phyloP scores from a whole-genome alignment of 2,888 invertebrate species.

The Scaptodrosophila latifasciaeformis region DNA sequence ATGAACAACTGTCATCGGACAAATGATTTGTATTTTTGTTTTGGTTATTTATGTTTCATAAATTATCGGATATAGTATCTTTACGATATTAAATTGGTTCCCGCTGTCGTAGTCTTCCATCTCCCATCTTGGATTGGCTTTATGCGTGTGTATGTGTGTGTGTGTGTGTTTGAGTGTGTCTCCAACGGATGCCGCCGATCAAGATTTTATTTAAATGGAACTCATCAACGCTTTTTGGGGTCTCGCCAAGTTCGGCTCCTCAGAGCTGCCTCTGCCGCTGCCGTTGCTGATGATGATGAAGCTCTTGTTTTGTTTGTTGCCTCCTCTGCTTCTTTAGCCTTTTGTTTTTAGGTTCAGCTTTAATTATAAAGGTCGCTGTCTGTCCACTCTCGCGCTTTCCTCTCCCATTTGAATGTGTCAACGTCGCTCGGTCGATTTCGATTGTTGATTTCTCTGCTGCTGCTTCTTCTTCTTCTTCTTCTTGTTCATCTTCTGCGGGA shows the following conservation, averaged over 20 bases:
- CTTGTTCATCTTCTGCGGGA: background rate
- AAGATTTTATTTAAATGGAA: slow-evolving; percentile 69
- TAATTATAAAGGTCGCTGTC: slow-evolving; percentile 61
- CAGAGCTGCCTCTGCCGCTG: background rate
- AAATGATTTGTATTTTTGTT: slow-evolving; percentile 74
- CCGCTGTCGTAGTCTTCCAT: too few relatives aligned
- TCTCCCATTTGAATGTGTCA: too few relatives aligned
- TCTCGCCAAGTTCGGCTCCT: slow-evolving; percentile 21
- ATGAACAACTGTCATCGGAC: slow-evolving; percentile 71
- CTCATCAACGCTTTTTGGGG: slow-evolving; percentile 65
- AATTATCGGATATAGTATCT: slow-evolving; percentile 72
- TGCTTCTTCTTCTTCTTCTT: slow-evolving; percentile 29
- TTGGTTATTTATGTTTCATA: slow-evolving; percentile 74
- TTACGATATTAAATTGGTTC: slow-evolving; percentile 27
- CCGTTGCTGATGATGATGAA: slow-evolving; percentile 41
- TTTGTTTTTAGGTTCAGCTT: slow-evolving; percentile 49
- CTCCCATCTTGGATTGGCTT: background rate
- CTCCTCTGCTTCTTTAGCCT: slow-evolving; percentile 29
- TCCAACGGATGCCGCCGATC: slow-evolving; percentile 51
- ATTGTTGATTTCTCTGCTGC: slow-evolving; percentile 13
- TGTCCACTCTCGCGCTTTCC: background rate
- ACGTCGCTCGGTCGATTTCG: background rate
- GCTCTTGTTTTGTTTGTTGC: slow-evolving; percentile 43
- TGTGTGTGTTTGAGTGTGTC: slow-evolving; percentile 25
- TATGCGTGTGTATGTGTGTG: slow-evolving; percentile 4